These are phyloP conservation scores for Hemibagrus wyckioides DNA, from an alignment of 2,113 vertebrate species.

Conservation along the genomic window DNA sequence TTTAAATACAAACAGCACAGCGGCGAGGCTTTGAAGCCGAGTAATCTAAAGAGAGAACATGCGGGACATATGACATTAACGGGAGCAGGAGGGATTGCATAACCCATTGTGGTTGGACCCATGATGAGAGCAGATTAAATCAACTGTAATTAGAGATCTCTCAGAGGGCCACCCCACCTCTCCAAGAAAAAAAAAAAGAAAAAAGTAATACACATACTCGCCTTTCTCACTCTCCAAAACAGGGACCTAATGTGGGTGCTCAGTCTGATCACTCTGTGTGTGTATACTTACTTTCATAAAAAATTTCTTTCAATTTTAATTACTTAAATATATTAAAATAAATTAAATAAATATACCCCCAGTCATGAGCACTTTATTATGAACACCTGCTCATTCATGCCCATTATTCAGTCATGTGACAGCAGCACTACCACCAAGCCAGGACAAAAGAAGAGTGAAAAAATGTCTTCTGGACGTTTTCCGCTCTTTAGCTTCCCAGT, in stretches of 20 bases:
- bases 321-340: no score
- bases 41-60: neutral
- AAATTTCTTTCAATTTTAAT: no score
- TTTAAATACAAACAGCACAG: neutral
- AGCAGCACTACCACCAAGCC: neutral
- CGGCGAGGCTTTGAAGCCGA: slow-evolving; percentile 5
- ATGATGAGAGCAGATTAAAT: slow-evolving; percentile 34
- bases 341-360: neutral
- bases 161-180: slow-evolving; percentile 13
- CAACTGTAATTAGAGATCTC: slow-evolving; percentile 33
- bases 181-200: neutral
- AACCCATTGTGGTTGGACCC: neutral
- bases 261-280: neutral
- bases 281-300: no score
- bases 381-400: neutral
- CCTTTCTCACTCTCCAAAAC: neutral
- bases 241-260: neutral
- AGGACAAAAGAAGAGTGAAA: no score
- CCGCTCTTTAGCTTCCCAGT: neutral
- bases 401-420: neutral
- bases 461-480: no score
- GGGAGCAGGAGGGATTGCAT: slow-evolving; percentile 7
- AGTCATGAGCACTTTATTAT: neutral
- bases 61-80: slow-evolving; percentile 1
- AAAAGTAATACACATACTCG: slow-evolving; percentile 10